Evolutionary conservation across 2,888 invertebrate genomes (phyloP).

Genomic region (Limnephilus rhombicus): DNA sequence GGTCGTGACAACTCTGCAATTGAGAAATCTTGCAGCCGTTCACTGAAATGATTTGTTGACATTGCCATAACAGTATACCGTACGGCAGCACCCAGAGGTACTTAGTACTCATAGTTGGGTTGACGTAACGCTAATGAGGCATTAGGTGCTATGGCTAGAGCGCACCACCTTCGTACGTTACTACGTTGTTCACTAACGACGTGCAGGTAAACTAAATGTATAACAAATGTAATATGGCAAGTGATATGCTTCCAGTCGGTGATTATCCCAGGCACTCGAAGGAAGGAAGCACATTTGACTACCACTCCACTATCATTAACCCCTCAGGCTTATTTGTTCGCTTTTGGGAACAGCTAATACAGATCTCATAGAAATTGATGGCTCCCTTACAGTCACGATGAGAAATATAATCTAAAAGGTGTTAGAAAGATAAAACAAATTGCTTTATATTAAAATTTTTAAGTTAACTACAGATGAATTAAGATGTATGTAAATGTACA

Average conservation of each 20-base stretch:
- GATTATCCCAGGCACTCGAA: too few relatives aligned
- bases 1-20: not conserved
- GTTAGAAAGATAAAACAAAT: too few relatives aligned
- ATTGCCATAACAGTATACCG: not conserved
- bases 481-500: too few relatives aligned
- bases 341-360: too few relatives aligned
- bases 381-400: too few relatives aligned
- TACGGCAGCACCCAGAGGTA: not conserved
- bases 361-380: too few relatives aligned
- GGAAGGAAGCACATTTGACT: too few relatives aligned
- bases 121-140: not conserved
- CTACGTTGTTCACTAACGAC: not conserved
- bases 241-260: not conserved
- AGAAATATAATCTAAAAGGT: too few relatives aligned
- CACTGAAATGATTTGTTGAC: not conserved
- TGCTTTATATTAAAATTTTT: too few relatives aligned
- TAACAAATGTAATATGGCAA: not conserved
- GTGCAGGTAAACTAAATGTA: not conserved
- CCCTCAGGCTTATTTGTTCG: too few relatives aligned
- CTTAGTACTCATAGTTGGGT: not conserved
- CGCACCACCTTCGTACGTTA: not conserved
- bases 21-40: not conserved
- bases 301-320: too few relatives aligned
- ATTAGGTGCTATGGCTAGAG: not conserved
- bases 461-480: too few relatives aligned